These are phyloP conservation scores for Drosophila pallidifrons DNA, from an alignment of 1,140 invertebrate species.

Conservation along the genomic window DNA sequence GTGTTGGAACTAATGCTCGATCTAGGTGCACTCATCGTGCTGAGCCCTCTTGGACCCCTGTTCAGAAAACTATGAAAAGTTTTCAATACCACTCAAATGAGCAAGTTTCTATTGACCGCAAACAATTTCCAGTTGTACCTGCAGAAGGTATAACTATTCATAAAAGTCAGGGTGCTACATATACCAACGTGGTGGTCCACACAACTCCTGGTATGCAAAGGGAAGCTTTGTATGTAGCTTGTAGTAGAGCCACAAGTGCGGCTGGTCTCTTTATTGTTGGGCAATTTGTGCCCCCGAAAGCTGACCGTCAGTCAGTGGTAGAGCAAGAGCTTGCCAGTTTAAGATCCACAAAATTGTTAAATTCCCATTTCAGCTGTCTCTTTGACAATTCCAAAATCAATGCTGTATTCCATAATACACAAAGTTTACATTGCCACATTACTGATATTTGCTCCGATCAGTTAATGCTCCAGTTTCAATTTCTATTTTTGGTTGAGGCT, in stretches of 20 bases:
- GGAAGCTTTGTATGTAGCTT: no score
- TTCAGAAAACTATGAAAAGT: no score
- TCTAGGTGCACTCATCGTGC: no score
- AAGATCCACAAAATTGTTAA: not conserved
- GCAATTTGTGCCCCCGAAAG: not conserved
- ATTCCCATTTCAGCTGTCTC: not conserved
- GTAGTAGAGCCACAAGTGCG: slow-evolving; percentile 15
- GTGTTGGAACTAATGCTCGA: no score
- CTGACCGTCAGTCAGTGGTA: not conserved
- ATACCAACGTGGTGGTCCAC: slow-evolving; percentile 9
- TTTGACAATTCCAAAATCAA: not conserved
- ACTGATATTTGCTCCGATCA: no score
- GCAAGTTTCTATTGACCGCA: not conserved
- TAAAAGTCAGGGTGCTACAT: not conserved
- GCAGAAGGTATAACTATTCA: not conserved
- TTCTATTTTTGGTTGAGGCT: no score
- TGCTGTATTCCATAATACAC: not conserved
- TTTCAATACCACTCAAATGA: no score
- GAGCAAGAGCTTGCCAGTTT: not conserved
- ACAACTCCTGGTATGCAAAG: slow-evolving; percentile 3
- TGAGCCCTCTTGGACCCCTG: no score
- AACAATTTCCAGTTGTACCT: slow-evolving; percentile 1
- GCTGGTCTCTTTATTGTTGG: not conserved
- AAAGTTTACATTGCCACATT: not conserved
- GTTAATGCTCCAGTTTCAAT: no score